Percentiles rank a stretch among this genome's conserved stretches.
Evolutionary conservation across 2,888 invertebrate species (phyloP).

Genomic region (Drosophila buzzatii): DNA sequence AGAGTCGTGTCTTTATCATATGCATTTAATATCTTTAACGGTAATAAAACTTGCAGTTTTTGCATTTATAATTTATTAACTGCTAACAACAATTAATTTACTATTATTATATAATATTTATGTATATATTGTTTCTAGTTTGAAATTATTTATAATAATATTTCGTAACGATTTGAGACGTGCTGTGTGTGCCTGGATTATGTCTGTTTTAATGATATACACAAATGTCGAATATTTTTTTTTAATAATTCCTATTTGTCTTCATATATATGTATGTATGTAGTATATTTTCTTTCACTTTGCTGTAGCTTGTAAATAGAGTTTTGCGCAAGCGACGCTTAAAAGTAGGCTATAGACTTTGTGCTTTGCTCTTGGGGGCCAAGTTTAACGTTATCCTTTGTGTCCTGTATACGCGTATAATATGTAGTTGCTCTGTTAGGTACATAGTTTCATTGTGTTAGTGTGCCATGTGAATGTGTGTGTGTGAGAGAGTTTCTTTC

Average conservation of each 20-base stretch:
- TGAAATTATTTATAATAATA: slow-evolving; percentile 57
- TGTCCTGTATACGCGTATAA: slow-evolving; percentile 42
- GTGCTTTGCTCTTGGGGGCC: slow-evolving; percentile 6
- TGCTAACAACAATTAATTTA: slow-evolving; percentile 35
- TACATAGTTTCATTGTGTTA: slow-evolving; percentile 80
- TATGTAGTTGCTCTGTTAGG: slow-evolving; percentile 74
- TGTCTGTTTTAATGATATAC: slow-evolving; percentile 68
- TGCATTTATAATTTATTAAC: slow-evolving; percentile 8
- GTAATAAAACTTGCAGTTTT: slow-evolving; percentile 78
- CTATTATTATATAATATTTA: slow-evolving; percentile 15
- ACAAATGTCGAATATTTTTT: slow-evolving; percentile 58
- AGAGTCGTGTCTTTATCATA: slow-evolving; percentile 46
- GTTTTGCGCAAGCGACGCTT: slow-evolving; percentile 63
- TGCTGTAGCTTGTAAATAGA: slow-evolving; percentile 73
- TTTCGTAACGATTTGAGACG: slow-evolving; percentile 52
- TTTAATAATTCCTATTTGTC: slow-evolving; percentile 32
- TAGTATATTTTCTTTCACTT: neutral
- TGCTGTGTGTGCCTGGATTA: slow-evolving; percentile 55
- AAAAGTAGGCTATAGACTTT: slow-evolving; percentile 41
- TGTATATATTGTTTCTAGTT: slow-evolving; percentile 27
- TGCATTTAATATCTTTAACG: slow-evolving; percentile 78
- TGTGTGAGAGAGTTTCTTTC: slow-evolving; percentile 6
- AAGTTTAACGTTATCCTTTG: slow-evolving; percentile 34
- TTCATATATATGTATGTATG: neutral
- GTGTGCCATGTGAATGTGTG: slow-evolving; percentile 34